Conservation (phyloP, 2,797 vertebrate genomes). For the Cyprinella venusta region DNA sequence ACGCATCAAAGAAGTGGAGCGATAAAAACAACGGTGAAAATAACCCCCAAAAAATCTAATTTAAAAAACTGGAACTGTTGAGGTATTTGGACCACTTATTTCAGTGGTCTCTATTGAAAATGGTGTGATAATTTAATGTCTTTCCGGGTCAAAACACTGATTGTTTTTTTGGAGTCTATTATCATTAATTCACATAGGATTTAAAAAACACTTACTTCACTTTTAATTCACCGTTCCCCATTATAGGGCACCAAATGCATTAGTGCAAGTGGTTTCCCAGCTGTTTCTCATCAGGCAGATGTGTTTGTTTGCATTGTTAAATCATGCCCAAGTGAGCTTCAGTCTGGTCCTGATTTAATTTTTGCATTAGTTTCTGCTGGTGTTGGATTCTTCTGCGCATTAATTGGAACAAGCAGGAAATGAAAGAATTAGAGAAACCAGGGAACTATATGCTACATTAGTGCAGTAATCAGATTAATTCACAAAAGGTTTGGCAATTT, state of each 20-base stretch:
- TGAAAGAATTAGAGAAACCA: not conserved
- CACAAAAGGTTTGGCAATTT: constrained; percentile 13
- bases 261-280: constrained; percentile 33
- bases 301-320: constrained; percentile 46
- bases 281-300: constrained; percentile 46
- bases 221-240: constrained; percentile 12
- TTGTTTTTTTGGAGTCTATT: not conserved
- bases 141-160: not conserved
- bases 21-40: not conserved
- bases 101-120: not conserved
- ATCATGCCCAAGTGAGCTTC: constrained; percentile 21
- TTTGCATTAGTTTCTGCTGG: constrained; percentile 30
- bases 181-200: not conserved
- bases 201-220: constrained; percentile 17
- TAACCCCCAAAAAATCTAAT: not conserved
- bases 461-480: constrained; percentile 9
- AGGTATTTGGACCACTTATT: not conserved
- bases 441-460: not conserved
- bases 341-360: constrained; percentile 17
- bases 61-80: not conserved
- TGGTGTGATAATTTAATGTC: constrained; percentile 2
- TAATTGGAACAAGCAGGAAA: not conserved
- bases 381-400: not conserved
- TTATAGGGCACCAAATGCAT: constrained; percentile 18
- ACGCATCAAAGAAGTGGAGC: not conserved